Conservation (phyloP, 2,888 invertebrate genomes). For the Sarcophaga subvicina region DNA sequence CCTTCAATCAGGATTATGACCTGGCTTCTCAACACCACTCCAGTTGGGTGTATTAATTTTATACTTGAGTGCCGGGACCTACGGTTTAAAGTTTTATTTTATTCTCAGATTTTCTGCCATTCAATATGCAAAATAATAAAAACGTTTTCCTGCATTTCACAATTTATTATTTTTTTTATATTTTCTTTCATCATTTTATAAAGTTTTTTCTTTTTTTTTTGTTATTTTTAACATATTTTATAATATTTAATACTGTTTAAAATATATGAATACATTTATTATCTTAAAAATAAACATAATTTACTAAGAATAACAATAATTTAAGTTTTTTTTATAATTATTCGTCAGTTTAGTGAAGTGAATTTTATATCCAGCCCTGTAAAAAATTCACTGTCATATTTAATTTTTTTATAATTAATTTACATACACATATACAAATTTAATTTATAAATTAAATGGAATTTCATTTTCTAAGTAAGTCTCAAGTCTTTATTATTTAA, state of each 20-base stretch:
- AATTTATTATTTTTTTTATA: slow-evolving; percentile 23
- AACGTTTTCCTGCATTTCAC: neutral
- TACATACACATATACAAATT: slow-evolving; percentile 56
- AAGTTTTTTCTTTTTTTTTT: slow-evolving; percentile 34
- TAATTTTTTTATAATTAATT: slow-evolving; percentile 17
- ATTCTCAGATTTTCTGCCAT: too few relatives aligned
- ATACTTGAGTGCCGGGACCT: too few relatives aligned
- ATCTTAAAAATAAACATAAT: slow-evolving; percentile 17
- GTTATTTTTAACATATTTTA: slow-evolving; percentile 12
- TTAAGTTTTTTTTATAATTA: slow-evolving; percentile 4
- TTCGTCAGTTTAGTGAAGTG: slow-evolving; percentile 69
- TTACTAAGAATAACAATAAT: neutral
- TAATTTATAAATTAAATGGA: slow-evolving; percentile 13
- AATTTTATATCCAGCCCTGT: slow-evolving; percentile 81
- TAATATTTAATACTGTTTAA: slow-evolving; percentile 28
- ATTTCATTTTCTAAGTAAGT: neutral
- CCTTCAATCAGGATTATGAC: too few relatives aligned
- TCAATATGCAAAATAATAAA: too few relatives aligned
- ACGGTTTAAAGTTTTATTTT: too few relatives aligned
- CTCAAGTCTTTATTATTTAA: slow-evolving; percentile 43
- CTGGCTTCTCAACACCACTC: too few relatives aligned
- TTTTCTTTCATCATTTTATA: slow-evolving; percentile 26
- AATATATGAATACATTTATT: slow-evolving; percentile 51
- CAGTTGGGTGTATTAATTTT: too few relatives aligned
- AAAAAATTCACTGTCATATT: slow-evolving; percentile 73